These are phyloP conservation scores for Nycteola revayana DNA, from an alignment of 2,888 invertebrate genomes.

Conservation along the genomic window DNA sequence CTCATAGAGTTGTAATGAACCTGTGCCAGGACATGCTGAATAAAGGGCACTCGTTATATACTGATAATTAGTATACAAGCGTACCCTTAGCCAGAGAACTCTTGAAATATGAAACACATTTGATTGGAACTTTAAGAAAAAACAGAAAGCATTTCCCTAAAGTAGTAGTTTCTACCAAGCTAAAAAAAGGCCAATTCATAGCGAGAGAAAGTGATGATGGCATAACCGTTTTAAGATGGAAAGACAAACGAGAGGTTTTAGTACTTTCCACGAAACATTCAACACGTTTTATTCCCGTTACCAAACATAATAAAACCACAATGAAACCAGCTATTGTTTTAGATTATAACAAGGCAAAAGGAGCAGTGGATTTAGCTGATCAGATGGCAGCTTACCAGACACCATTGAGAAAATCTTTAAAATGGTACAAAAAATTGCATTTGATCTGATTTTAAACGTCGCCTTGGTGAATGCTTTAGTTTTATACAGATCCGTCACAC, in stretches of 20 bases:
- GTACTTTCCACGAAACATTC: conserved; percentile 18
- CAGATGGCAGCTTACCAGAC: conserved; percentile 29
- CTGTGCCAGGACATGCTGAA: conserved; percentile 8
- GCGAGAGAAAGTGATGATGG: conserved; percentile 10
- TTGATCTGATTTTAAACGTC: conserved; percentile 23
- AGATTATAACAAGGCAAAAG: conserved; percentile 26
- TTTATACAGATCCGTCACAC: conserved; percentile 7
- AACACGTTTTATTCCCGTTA: conserved; percentile 5
- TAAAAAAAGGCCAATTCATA: conserved; percentile 14
- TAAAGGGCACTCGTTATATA: conserved; percentile 7
- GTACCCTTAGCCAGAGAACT: conserved; percentile 11
- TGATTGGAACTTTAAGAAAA: conserved; percentile 17
- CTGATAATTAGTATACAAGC: conserved; percentile 18
- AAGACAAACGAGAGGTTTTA: conserved; percentile 14
- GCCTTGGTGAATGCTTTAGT: conserved; percentile 26
- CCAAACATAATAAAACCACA: conserved; percentile 6
- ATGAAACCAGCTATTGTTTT: conserved; percentile 15
- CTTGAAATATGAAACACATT: conserved; percentile 10
- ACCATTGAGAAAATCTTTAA: conserved; percentile 26
- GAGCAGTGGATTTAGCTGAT: conserved; percentile 21
- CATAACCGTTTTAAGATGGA: conserved; percentile 15
- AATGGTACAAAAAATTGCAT: conserved; percentile 30
- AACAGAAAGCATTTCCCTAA: conserved; percentile 16
- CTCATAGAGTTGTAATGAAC: conserved; percentile 5
- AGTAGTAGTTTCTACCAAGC: conserved; percentile 14